phyloP scores from a whole-genome alignment of 1,140 invertebrate species.

The Hetaerina americana region DNA sequence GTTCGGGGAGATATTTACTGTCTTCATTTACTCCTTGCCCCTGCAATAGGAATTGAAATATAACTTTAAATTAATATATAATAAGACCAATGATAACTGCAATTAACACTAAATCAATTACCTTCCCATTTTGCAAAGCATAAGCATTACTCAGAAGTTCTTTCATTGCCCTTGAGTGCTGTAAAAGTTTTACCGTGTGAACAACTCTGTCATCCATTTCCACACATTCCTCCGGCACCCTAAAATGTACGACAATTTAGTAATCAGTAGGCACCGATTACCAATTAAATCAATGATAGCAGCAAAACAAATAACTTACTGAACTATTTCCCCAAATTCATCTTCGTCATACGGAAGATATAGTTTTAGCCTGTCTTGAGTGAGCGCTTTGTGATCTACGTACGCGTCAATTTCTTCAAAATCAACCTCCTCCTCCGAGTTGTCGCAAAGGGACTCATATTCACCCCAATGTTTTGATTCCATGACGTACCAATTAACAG shows the following conservation, averaged over 20 bases:
- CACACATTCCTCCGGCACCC: not conserved
- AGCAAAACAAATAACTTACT: not conserved
- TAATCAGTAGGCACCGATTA: too few species aligned
- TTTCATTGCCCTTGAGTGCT: not conserved
- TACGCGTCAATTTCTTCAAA: not conserved
- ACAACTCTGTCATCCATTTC: not conserved
- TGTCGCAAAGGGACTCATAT: not conserved
- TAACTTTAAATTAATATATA: too few species aligned
- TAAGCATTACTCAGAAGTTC: not conserved
- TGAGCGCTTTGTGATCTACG: not conserved
- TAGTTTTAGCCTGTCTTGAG: not conserved
- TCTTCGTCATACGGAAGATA: not conserved
- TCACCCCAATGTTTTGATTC: not conserved
- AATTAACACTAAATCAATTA: too few species aligned
- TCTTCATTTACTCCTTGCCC: not conserved
- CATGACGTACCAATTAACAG: too few species aligned
- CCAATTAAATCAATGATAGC: too few species aligned
- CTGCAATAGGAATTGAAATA: not conserved
- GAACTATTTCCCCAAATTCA: not conserved
- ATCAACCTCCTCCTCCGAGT: not conserved
- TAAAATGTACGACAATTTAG: too few species aligned
- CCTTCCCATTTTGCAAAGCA: not conserved
- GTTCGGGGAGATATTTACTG: not conserved
- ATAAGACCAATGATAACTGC: too few species aligned
- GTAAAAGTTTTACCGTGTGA: not conserved